Conservation (phyloP, 2,888 invertebrate genomes). For the Eurois occulta region DNA sequence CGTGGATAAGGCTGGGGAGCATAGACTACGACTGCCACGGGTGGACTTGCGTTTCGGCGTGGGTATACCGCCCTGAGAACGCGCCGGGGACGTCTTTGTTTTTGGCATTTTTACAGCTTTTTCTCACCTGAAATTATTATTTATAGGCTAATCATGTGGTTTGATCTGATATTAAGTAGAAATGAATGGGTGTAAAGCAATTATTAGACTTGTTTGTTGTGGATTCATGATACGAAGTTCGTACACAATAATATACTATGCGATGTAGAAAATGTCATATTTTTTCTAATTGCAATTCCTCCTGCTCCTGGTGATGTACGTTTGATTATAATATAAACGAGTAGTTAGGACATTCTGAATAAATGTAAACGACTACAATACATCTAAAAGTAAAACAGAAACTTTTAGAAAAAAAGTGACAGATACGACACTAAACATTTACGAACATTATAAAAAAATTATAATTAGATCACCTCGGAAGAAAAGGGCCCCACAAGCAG, state of each 20-base stretch:
- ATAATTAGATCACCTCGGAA: background rate
- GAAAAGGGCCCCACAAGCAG: background rate
- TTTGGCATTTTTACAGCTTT: conserved; percentile 70
- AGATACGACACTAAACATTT: background rate
- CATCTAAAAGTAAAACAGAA: background rate
- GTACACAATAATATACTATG: too few relatives aligned
- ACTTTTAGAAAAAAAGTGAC: background rate
- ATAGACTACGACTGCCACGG: conserved; percentile 77
- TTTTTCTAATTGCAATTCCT: background rate
- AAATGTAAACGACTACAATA: background rate
- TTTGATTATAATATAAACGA: background rate
- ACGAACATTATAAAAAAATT: background rate
- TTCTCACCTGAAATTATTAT: conserved; percentile 31
- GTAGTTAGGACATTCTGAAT: background rate
- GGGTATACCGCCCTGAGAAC: conserved; percentile 72
- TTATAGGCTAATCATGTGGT: background rate
- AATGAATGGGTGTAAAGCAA: background rate
- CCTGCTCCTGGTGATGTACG: background rate
- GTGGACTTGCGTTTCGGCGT: conserved; percentile 74
- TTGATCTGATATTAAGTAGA: too few relatives aligned
- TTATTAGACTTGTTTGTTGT: too few relatives aligned
- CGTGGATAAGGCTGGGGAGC: conserved; percentile 77
- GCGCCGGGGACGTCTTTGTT: conserved; percentile 80
- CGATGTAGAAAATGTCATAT: background rate
- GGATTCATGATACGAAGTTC: background rate